Percentiles rank a stretch among this genome's conserved stretches.
Evolutionary conservation across 2,888 invertebrate genomes (phyloP).

Genomic region (Megalurothrips usitatus): DNA sequence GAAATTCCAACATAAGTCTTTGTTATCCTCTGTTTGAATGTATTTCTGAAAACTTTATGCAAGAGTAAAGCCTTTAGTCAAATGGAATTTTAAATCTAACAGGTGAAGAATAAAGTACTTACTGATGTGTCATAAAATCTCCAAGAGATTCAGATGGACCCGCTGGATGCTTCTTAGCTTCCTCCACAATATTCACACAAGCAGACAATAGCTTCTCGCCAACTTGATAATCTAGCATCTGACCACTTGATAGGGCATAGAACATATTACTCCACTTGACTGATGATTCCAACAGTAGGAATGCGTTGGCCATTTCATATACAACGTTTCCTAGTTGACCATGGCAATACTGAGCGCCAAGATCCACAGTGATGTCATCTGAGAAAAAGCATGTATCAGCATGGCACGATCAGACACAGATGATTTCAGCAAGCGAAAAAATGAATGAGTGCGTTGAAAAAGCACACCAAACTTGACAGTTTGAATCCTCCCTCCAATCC

Average conservation of each 20-base stretch:
- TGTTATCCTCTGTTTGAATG: no score
- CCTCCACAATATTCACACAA: neutral
- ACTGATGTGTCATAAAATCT: neutral
- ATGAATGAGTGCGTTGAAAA: neutral
- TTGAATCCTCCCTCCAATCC: neutral
- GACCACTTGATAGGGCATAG: neutral
- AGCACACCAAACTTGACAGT: neutral
- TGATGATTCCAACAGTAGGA: neutral
- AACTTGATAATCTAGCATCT: neutral
- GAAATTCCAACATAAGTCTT: conserved; percentile 41
- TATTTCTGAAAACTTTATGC: no score
- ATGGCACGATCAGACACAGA: neutral
- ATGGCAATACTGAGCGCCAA: conserved; percentile 78
- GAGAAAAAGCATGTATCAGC: neutral
- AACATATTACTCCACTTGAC: neutral
- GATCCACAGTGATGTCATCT: conserved; percentile 56
- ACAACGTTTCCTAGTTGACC: conserved; percentile 62
- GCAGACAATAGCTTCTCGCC: neutral
- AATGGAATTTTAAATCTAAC: neutral
- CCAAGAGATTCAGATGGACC: neutral
- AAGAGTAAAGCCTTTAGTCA: neutral
- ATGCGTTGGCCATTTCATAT: conserved; percentile 47
- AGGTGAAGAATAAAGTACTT: neutral
- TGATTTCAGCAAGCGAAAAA: neutral
- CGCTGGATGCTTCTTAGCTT: neutral